These are phyloP conservation scores for Acanthopleura granulata DNA, from an alignment of 2,888 invertebrate genomes.

Conservation along the genomic window DNA sequence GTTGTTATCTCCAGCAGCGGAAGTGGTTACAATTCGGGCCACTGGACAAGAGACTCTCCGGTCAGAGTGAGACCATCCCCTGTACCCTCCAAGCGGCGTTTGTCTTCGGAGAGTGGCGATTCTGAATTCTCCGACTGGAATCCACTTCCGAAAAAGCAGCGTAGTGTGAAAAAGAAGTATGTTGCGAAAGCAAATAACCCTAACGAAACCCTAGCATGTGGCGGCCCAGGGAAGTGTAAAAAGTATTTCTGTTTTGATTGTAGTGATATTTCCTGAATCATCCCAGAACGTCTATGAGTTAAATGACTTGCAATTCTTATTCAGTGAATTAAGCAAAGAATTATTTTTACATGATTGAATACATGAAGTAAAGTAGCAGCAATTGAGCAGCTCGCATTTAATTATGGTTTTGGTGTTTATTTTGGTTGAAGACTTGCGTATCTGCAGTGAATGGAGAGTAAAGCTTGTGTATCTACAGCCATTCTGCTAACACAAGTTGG, in stretches of 20 bases:
- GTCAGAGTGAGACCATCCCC: not conserved
- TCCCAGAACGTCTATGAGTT: too few relatives aligned
- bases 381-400: too few relatives aligned
- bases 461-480: too few relatives aligned
- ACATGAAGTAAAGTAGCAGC: too few relatives aligned
- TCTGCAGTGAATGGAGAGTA: too few relatives aligned
- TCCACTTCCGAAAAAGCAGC: not conserved
- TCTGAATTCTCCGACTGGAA: not conserved
- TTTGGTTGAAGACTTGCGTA: too few relatives aligned
- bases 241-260: slow-evolving; percentile 9
- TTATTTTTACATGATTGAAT: too few relatives aligned
- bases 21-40: not conserved
- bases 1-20: not conserved
- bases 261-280: not conserved
- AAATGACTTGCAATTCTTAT: too few relatives aligned
- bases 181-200: not conserved
- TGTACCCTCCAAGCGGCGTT: not conserved
- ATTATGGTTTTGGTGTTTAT: too few relatives aligned
- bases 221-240: slow-evolving; percentile 2
- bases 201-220: not conserved
- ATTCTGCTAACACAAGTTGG: too few relatives aligned
- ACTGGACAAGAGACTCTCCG: not conserved
- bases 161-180: not conserved
- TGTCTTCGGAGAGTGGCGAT: not conserved
- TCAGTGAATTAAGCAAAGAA: too few relatives aligned